These are phyloP conservation scores for Mechanitis mazaeus DNA, from an alignment of 2,888 invertebrate genomes.

Conservation along the genomic window DNA sequence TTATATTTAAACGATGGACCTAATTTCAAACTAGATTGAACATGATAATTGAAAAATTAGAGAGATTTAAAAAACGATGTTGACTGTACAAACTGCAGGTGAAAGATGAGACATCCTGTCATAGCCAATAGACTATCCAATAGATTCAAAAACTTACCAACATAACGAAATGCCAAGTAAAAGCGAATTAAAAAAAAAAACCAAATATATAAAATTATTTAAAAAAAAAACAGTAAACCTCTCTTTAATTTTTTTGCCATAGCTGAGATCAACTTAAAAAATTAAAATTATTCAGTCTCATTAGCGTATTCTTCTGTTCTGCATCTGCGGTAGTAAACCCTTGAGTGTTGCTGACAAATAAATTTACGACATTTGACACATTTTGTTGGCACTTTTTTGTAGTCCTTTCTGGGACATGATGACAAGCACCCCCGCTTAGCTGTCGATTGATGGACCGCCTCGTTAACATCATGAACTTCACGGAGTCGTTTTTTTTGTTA, in stretches of 20 bases:
- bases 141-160: too few relatives aligned
- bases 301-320: slow-evolving; percentile 12
- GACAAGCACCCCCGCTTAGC: slow-evolving; percentile 13
- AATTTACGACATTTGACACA: slow-evolving; percentile 17
- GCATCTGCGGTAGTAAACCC: slow-evolving; percentile 7
- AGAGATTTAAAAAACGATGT: too few relatives aligned
- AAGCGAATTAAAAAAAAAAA: too few relatives aligned
- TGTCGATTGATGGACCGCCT: slow-evolving; percentile 17
- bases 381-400: slow-evolving; percentile 12
- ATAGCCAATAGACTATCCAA: too few relatives aligned
- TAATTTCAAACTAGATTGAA: too few relatives aligned
- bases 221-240: background rate
- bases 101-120: too few relatives aligned
- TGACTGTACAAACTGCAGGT: too few relatives aligned
- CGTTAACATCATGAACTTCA: slow-evolving; percentile 19
- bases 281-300: slow-evolving; percentile 10
- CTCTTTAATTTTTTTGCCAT: slow-evolving; percentile 10
- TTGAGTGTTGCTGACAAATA: slow-evolving; percentile 15
- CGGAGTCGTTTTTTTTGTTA: slow-evolving; percentile 24
- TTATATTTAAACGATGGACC: too few relatives aligned
- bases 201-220: too few relatives aligned
- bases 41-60: too few relatives aligned
- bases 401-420: slow-evolving; percentile 18
- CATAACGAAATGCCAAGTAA: too few relatives aligned
- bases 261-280: slow-evolving; percentile 13